phyloP scores from a whole-genome alignment of 37 sponge, comb jelly and placozoan species.

The Petrosia ficiformis region DNA sequence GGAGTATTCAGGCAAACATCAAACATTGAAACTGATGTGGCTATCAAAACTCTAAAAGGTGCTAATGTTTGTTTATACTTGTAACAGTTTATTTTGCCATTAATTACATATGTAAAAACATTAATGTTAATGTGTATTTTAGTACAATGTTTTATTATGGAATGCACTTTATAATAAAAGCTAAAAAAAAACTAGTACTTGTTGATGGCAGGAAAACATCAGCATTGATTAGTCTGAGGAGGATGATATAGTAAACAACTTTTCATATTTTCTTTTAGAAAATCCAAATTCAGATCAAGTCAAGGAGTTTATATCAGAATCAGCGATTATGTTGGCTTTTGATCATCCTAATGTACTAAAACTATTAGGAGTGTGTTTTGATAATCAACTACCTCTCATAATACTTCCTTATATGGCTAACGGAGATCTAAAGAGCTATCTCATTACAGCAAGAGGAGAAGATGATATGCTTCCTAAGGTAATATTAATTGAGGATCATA shows the following conservation, averaged over 20 bases:
- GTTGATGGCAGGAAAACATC: too few relatives aligned
- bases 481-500: not conserved
- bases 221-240: too few relatives aligned
- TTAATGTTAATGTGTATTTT: too few relatives aligned
- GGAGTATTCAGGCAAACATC: not conserved
- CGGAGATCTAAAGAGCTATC: conserved; percentile 33
- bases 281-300: conserved; percentile 17
- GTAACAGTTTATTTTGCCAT: too few relatives aligned
- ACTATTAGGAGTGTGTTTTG: conserved; percentile 49
- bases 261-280: not conserved
- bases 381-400: conserved; percentile 27
- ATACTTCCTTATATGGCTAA: conserved; percentile 45
- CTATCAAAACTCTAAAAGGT: conserved; percentile 6
- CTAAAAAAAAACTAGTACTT: too few relatives aligned
- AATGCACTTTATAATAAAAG: too few relatives aligned
- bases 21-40: not conserved
- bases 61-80: not conserved
- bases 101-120: too few relatives aligned
- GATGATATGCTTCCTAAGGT: conserved; percentile 2
- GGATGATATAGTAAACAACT: too few relatives aligned
- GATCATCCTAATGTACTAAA: conserved; percentile 49
- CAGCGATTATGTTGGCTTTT: conserved; percentile 27
- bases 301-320: conserved; percentile 35
- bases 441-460: conserved; percentile 15
- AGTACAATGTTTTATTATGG: too few relatives aligned